Base-by-base conservation (phyloP, 1,140 invertebrate species). In the Drepana arcuata region DNA sequence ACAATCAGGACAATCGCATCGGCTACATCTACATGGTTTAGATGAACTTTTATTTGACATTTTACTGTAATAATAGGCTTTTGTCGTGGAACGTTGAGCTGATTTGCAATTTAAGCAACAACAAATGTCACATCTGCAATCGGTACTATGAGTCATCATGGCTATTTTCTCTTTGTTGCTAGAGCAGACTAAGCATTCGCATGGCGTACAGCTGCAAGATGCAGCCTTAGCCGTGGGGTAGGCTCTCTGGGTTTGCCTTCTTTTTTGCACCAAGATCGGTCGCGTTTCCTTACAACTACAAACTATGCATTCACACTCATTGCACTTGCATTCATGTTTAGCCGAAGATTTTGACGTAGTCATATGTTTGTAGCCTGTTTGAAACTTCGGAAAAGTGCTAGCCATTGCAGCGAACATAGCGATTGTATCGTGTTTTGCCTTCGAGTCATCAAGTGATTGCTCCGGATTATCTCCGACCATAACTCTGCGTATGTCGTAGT, bases 401-500 rank as follows among this genome's bases (percentile, higher is more conserved):
- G 33, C 15, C n/a, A 49, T 9, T 14, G 41, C 16, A n/a, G 46
- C 35, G 23, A 27, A 49, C 35, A 54, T 46, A 5, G 46, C 33
- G 33, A 54, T 43, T 1, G 36, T 44, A 26, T 44, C 15, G 7
- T 35, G 18, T 6, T 14, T 18, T 6, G 6, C 28, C 28, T 38
- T 38, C n/a, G 0, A 28, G 28, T 15, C 26, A 1, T 16, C 25
- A n/a, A n/a, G 4, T 16, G 12, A 11, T 33, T 16, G 1, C n/a
- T 2, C 7, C 1, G 1, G n/a, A 18, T 35, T 39, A 13, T 29
- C 25, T 18, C 14, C 15, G 12, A 41, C 16, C 28, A 13, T 37
- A 14, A 32, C 33, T 16, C 15, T 48, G 16, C 49, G 49, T 33
- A 66, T 53, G 41, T 68, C 68, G 27, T 50, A 68, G 18, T 68